These are phyloP conservation scores for Anastrepha ludens DNA, from an alignment of 1,140 invertebrate species.

Conservation along the genomic window DNA sequence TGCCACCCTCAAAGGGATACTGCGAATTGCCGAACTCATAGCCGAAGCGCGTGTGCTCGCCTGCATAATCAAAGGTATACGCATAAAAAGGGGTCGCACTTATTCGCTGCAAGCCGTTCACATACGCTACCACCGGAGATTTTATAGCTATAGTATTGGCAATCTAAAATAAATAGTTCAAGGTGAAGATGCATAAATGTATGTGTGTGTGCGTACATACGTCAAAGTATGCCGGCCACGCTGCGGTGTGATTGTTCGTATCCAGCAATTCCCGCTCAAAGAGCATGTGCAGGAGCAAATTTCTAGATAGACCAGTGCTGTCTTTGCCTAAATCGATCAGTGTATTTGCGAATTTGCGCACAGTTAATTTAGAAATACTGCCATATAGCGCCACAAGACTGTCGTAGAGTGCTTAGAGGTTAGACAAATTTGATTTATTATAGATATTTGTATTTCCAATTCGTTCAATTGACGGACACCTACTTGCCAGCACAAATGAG, in stretches of 20 bases:
- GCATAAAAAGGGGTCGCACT: conserved; percentile 62
- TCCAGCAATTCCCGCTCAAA: conserved; percentile 60
- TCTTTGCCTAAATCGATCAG: conserved; percentile 61
- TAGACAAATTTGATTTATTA: neutral
- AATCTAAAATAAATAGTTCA: conserved; percentile 57
- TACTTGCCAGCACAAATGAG: conserved; percentile 68
- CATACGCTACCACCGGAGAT: conserved; percentile 67
- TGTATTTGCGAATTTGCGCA: conserved; percentile 63
- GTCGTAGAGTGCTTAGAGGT: neutral
- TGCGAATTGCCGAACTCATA: conserved; percentile 70
- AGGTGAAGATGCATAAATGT: neutral
- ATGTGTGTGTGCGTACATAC: conserved; percentile 57
- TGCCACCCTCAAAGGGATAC: conserved; percentile 74
- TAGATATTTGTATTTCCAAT: neutral
- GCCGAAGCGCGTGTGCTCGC: conserved; percentile 70
- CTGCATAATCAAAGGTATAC: conserved; percentile 71
- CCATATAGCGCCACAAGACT: neutral
- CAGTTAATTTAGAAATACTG: conserved; percentile 53
- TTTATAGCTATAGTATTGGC: conserved; percentile 64
- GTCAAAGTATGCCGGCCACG: conserved; percentile 68
- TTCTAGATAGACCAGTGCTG: conserved; percentile 60
- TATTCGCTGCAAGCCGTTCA: conserved; percentile 59
- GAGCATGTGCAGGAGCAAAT: conserved; percentile 63
- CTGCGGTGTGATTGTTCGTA: conserved; percentile 63
- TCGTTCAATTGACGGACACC: conserved; percentile 22